Conservation (phyloP, 2,113 vertebrate species). For the Ptilorrhoa leucosticta region DNA sequence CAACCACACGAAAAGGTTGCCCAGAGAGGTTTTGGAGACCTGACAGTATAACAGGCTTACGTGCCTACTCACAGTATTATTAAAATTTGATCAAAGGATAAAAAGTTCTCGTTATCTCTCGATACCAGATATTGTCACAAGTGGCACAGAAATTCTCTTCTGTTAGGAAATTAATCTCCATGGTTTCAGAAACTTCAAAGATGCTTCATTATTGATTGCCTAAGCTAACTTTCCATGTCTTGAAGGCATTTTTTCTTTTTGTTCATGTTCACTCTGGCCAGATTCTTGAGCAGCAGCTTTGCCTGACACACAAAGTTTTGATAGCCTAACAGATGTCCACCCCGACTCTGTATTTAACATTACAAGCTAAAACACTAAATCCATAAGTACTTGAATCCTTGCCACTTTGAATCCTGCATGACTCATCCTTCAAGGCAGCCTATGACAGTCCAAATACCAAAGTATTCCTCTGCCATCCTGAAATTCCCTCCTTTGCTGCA, state of each 20-base stretch:
- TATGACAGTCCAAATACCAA: neutral
- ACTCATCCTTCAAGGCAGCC: neutral
- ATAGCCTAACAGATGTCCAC: neutral
- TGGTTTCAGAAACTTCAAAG: constrained; percentile 3
- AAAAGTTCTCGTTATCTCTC: neutral
- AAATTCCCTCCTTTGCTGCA: neutral
- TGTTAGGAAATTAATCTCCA: neutral
- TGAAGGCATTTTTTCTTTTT: neutral
- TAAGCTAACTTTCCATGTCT: neutral
- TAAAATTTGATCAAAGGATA: constrained; percentile 17
- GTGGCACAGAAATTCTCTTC: neutral
- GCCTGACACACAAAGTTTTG: neutral
- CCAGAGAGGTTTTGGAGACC: neutral
- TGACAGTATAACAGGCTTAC: neutral
- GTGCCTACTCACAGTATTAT: neutral
- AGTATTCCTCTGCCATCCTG: neutral
- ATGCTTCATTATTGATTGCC: neutral
- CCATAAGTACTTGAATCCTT: neutral
- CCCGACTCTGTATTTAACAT: neutral
- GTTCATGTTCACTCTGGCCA: neutral
- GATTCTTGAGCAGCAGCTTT: neutral
- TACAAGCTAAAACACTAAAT: neutral
- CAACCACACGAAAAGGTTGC: neutral
- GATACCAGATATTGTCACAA: neutral
- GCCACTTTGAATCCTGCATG: neutral